Conservation (phyloP, 2,888 invertebrate genomes). For the Dendrolimus houi region DNA sequence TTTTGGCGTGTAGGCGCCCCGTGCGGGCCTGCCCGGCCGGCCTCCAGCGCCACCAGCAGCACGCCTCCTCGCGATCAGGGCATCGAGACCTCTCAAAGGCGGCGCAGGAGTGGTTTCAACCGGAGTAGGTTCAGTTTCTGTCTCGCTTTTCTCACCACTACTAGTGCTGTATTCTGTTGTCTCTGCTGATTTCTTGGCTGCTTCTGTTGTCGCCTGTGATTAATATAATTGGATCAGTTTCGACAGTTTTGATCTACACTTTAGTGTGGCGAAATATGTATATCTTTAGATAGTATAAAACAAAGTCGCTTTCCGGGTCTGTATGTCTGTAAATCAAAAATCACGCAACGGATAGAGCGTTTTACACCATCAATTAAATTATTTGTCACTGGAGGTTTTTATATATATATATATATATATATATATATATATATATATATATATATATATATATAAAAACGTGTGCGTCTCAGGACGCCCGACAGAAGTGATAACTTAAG, state of each 20-base stretch:
- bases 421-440: no score
- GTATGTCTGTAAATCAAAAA: no score
- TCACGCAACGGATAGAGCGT: no score
- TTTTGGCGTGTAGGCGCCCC: slow-evolving; percentile 36
- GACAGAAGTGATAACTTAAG: no score
- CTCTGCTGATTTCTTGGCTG: slow-evolving; percentile 54
- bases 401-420: no score
- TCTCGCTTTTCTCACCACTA: slow-evolving; percentile 53
- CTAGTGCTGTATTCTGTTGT: slow-evolving; percentile 54
- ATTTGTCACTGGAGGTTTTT: no score
- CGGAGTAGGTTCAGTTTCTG: slow-evolving; percentile 50
- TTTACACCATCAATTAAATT: no score
- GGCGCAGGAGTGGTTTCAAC: slow-evolving; percentile 71
- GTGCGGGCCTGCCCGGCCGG: slow-evolving; percentile 45
- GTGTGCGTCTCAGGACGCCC: no score
- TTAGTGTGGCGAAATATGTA: no score
- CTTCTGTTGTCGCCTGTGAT: slow-evolving; percentile 54
- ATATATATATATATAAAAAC: no score
- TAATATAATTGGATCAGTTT: background rate
- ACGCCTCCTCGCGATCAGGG: slow-evolving; percentile 82
- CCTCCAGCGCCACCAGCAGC: slow-evolving; percentile 66
- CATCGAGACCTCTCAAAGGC: slow-evolving; percentile 79
- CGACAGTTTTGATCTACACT: background rate
- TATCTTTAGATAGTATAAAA: no score
- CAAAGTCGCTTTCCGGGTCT: no score